Conservation (phyloP, 1,140 invertebrate species). For the Leptopilina boulardi region DNA sequence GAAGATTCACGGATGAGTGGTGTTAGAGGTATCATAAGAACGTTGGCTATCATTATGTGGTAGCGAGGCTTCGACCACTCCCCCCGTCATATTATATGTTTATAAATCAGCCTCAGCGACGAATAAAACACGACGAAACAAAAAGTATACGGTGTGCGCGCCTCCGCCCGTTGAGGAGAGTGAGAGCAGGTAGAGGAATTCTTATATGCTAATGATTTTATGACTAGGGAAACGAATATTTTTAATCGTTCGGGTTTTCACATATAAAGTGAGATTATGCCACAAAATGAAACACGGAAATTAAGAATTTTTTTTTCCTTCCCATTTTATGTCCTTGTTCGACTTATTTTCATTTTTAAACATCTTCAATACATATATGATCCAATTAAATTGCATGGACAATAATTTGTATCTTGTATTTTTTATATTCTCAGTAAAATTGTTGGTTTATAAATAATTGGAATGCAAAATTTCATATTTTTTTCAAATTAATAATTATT, state of each 20-base stretch:
- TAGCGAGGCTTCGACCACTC: constrained; percentile 72
- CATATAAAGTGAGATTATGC: constrained; percentile 35
- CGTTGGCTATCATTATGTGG: constrained; percentile 76
- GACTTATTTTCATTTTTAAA: neutral
- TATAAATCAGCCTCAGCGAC: constrained; percentile 74
- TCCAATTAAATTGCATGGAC: constrained; percentile 4
- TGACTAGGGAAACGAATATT: constrained; percentile 77
- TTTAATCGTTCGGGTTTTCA: constrained; percentile 74
- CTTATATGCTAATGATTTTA: constrained; percentile 78
- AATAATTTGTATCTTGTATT: neutral
- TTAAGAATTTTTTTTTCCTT: constrained; percentile 46
- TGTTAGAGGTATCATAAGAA: constrained; percentile 61
- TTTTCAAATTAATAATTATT: no score
- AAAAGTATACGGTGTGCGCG: constrained; percentile 47
- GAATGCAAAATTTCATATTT: no score
- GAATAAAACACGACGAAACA: constrained; percentile 55
- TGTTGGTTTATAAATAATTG: no score
- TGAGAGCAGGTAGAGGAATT: constrained; percentile 74
- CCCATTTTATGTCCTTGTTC: constrained; percentile 28
- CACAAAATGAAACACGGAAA: constrained; percentile 59
- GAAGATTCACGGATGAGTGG: constrained; percentile 13
- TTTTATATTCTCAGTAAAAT: neutral
- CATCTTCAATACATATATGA: neutral
- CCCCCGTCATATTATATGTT: constrained; percentile 78
- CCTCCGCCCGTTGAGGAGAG: constrained; percentile 45